Evolutionary conservation across 2,113 vertebrate genomes (phyloP).

Genomic region (Haemorhous mexicanus): DNA sequence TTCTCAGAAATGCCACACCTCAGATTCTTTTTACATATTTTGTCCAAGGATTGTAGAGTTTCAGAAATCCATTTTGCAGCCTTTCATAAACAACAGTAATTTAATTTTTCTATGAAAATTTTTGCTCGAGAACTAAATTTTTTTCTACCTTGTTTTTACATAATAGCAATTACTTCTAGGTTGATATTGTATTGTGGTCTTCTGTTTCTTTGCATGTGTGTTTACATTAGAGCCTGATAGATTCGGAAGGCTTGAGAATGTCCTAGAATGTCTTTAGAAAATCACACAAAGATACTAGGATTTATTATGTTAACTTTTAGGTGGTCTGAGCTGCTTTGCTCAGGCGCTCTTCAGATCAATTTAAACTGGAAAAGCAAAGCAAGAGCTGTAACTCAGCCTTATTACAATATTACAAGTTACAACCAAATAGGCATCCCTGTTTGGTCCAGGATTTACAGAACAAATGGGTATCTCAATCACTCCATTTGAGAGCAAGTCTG

Average conservation of each 20-base stretch:
- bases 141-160: background rate
- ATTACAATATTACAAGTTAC: background rate
- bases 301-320: background rate
- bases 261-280: background rate
- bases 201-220: background rate
- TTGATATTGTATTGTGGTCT: background rate
- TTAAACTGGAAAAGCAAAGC: background rate
- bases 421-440: background rate
- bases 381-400: background rate
- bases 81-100: background rate
- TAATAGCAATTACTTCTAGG: background rate
- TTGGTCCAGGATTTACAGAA: background rate
- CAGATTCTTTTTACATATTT: background rate
- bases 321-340: background rate
- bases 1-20: background rate
- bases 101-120: background rate
- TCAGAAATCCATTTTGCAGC: background rate
- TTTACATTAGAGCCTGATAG: background rate
- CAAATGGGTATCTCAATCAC: background rate
- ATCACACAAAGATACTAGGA: background rate
- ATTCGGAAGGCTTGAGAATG: background rate
- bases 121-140: background rate
- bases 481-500: background rate
- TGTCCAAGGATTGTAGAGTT: background rate
- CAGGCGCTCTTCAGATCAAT: background rate